A percentile compares a stretch with the other conserved stretches of the same genome.
These are phyloP conservation scores for Xylophagus ater DNA, from an alignment of 2,888 invertebrate species.

Conservation along the genomic window DNA sequence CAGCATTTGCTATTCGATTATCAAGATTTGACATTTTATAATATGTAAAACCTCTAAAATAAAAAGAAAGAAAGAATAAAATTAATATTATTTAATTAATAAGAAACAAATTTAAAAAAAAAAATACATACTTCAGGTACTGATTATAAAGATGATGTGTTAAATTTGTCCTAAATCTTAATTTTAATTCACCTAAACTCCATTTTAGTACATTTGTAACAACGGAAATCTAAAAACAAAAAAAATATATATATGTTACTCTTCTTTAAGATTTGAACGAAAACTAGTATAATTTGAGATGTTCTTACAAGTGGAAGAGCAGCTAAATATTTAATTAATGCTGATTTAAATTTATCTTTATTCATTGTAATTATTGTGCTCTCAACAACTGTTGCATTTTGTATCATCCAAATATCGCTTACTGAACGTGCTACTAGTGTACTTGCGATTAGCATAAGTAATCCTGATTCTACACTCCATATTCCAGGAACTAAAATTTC, in stretches of 20 bases:
- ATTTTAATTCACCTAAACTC: conserved; percentile 86
- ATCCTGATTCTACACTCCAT: conserved; percentile 63
- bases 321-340: conserved; percentile 65
- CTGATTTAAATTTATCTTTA: conserved; percentile 57
- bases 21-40: conserved; percentile 95
- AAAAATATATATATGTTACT: conserved; percentile 9
- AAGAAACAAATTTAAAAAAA: conserved; percentile 5
- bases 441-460: conserved; percentile 61
- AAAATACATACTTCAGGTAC: conserved; percentile 71
- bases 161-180: conserved; percentile 80
- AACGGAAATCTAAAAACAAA: conserved; percentile 65
- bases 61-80: conserved; percentile 18
- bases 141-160: conserved; percentile 79
- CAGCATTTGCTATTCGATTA: conserved; percentile 89
- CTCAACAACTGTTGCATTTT: conserved; percentile 86
- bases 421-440: conserved; percentile 80
- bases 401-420: conserved; percentile 96
- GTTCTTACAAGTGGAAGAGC: conserved; percentile 75
- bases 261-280: not conserved
- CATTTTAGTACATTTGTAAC: conserved; percentile 92
- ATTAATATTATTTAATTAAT: conserved; percentile 3
- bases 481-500: conserved; percentile 70
- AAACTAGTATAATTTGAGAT: conserved; percentile 4
- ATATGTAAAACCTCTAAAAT: conserved; percentile 75
- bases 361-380: conserved; percentile 90